Base-by-base conservation (phyloP, 2,113 vertebrate species). In the Gobiocypris rarus region DNA sequence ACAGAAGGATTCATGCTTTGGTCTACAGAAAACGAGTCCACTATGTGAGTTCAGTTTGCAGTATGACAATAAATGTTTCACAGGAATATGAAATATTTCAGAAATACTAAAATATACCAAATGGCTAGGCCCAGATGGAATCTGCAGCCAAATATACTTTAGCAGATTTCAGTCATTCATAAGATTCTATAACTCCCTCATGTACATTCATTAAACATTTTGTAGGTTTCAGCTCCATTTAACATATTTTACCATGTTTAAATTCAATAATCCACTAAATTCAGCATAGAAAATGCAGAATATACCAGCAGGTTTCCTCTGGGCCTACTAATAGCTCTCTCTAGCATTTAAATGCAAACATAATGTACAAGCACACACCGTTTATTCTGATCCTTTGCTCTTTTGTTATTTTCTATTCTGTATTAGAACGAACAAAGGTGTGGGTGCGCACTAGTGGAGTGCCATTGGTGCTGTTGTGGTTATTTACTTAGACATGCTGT, bases 401-500 rank as follows among this genome's bases (percentile, higher is more conserved):
- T 84, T 81, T 86, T 84, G 85, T 84, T 83, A 81, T 69, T 75
- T 50, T 48, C 75, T 83, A 50, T 87, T 87, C 77, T 84, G 73
- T 85, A 67, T 52, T 87, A 56, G 48, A 81, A 82, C 65, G 10
- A 38, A 73, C 54, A 79, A 70, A 52, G 61, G 73, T 74, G 77
- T 54, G 84, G 59, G n/a, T 78, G 43, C n/a, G 43, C 56, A 61
- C 86, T 77, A 74, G 26, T 43, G 70, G 81, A 85, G 65, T 41
- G 45, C 71, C 59, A 41, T 41, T 84, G 85, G 61, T 80, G 58
- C 54, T 82, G 88, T 82, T 41, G 80, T 86, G 81, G 84, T 89
- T 86, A 89, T 92, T 91, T 89, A 88, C 84, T 84, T 71, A 73
- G 79, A 86, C 87, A 88, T 90, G 79, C 86, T 78, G 87, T 89